Evolutionary conservation across 2,113 vertebrate species (phyloP), one percentile per base, ranked within the genome.

Genomic region (Ornithorhynchus anatinus): DNA sequence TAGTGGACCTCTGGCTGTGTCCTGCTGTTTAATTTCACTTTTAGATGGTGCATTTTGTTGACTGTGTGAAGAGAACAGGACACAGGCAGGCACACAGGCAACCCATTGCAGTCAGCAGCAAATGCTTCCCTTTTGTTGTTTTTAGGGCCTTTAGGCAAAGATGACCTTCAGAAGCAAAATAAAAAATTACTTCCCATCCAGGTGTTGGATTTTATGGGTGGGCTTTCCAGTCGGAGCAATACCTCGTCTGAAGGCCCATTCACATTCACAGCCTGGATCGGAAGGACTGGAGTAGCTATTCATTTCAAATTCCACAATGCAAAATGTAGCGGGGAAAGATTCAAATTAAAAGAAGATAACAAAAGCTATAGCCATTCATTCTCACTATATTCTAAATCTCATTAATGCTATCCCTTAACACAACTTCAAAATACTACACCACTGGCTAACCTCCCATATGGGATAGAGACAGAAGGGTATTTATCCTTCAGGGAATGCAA

Each of bases 241-340:
- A 44, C 45, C 20, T 40, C 25, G 20, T 11, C 59, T 57, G 43
- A 23, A 32, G 31, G 23, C 11, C 5, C 29, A 13, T 23, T 7
- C 1, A 0, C 2, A 39, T 63, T 19, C 22, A 5, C 44, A 27
- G 42, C 52, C 35, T 48, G 43, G 8, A 61, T 44, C 59, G 10
- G 51, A 62, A 33, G 23, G 33, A 73, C 11, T 67, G 48, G 36
- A 48, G 35, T 20, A 60, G n/a, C 16, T 72, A n/a, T 12, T 58
- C 23, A n/a, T 61, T 80, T 71, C 43, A 59, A 40, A 50, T 61
- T 32, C 47, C 9, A 66, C 68, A 23, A 69, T 71, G 48, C n/a
- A 17, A 70, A 52, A 50, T 25, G 1, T 69, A 31, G 45, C 27
- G 23, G 51, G 52, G 68, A 67, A 44, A 57, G 6, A 14, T 42